Conservation (phyloP, 1,140 invertebrate genomes). For the Ptiloglossa arizonensis region DNA sequence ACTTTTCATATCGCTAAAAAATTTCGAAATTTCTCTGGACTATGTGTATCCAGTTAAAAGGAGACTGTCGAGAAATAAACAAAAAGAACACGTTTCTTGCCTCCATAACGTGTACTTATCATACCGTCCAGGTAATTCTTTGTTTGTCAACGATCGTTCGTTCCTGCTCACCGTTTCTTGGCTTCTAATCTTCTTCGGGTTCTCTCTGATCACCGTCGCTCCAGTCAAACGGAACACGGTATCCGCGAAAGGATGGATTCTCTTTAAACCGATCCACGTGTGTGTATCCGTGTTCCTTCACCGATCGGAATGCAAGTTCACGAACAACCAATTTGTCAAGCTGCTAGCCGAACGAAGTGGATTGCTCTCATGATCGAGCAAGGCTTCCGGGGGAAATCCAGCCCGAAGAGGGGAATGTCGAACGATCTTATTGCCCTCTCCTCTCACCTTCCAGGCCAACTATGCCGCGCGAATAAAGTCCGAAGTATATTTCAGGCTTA, state of each 20-base stretch:
- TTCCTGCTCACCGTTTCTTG: not conserved
- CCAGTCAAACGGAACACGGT: slow-evolving; percentile 8
- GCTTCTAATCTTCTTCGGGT: not conserved
- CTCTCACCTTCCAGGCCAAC: slow-evolving; percentile 18
- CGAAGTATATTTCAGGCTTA: slow-evolving; percentile 57
- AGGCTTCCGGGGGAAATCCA: slow-evolving; percentile 30
- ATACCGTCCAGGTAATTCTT: not conserved
- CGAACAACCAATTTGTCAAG: slow-evolving; percentile 50
- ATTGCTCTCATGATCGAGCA: slow-evolving; percentile 53
- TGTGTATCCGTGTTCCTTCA: not conserved
- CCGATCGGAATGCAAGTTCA: slow-evolving; percentile 43
- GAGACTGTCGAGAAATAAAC: too few relatives aligned
- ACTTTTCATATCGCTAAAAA: too few relatives aligned
- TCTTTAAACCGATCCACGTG: not conserved
- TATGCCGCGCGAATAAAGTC: slow-evolving; percentile 48
- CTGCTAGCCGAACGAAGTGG: slow-evolving; percentile 43
- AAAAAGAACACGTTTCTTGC: too few relatives aligned
- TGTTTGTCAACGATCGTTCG: too few relatives aligned
- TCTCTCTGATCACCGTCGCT: not conserved
- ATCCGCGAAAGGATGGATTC: slow-evolving; percentile 13
- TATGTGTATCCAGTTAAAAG: too few relatives aligned
- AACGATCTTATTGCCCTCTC: slow-evolving; percentile 41
- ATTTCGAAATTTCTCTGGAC: too few relatives aligned
- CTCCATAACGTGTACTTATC: not conserved
- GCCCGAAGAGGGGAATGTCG: slow-evolving; percentile 13